phyloP scores from a whole-genome alignment of 2,113 vertebrate species.

The Sceloporus tristichus region DNA sequence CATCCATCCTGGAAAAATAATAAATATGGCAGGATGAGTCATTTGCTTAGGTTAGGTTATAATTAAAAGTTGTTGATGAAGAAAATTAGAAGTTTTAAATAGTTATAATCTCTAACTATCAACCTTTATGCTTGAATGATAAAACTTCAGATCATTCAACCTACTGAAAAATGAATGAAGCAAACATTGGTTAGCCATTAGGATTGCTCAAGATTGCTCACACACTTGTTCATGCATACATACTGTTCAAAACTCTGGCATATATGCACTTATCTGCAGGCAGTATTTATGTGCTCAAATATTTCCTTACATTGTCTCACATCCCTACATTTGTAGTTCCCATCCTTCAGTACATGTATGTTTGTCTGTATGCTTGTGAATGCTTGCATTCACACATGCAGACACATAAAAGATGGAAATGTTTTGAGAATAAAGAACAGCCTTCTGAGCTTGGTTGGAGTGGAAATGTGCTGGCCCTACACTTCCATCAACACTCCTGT shows the following conservation, averaged over 20 bases:
- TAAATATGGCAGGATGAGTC: background rate
- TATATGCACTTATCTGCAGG: background rate
- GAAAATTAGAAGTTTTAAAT: background rate
- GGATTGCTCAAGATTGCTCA: background rate
- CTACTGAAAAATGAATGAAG: background rate
- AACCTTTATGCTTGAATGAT: background rate
- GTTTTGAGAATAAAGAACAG: background rate
- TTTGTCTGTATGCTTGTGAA: background rate
- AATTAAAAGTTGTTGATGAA: background rate
- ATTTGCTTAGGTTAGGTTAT: background rate
- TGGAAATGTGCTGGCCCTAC: too few species aligned
- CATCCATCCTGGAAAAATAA: background rate
- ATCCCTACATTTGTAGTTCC: background rate
- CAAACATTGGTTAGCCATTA: fast-evolving
- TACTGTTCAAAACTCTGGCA: background rate
- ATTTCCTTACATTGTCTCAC: background rate
- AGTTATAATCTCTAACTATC: background rate
- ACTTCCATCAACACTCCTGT: background rate
- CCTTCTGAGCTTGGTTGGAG: background rate
- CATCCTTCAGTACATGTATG: too few species aligned
- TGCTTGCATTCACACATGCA: background rate
- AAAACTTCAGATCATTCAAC: conserved; percentile 4
- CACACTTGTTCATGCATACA: fast-evolving
- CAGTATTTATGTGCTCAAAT: background rate
- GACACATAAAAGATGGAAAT: background rate